Conservation (phyloP, 2,888 invertebrate genomes). For the Dicyrtoma fusca region DNA sequence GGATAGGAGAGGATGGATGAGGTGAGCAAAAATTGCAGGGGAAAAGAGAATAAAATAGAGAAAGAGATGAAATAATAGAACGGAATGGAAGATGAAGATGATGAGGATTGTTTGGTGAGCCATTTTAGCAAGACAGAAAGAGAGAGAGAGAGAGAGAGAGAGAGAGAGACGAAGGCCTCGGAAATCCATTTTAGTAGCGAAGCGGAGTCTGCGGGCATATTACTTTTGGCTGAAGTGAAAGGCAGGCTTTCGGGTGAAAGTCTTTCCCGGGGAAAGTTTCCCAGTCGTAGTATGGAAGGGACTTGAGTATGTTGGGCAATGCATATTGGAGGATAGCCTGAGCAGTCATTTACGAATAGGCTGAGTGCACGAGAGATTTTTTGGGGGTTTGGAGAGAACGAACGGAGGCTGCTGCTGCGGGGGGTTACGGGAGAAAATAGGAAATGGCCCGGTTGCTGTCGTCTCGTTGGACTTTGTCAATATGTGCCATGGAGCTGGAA, state of each 20-base stretch:
- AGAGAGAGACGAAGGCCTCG: constrained; percentile 33
- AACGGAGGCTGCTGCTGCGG: constrained; percentile 37
- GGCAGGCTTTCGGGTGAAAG: constrained; percentile 47
- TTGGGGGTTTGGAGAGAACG: constrained; percentile 30
- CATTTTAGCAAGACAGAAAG: constrained; percentile 38
- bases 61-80: constrained; percentile 30
- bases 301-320: constrained; percentile 2
- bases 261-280: constrained; percentile 44
- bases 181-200: constrained; percentile 32
- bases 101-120: constrained; percentile 45
- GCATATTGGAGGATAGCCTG: background rate
- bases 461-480: constrained; percentile 44
- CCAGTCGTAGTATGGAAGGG: background rate
- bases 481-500: constrained; percentile 44
- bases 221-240: constrained; percentile 44
- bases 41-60: constrained; percentile 24
- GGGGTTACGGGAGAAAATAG: constrained; percentile 48
- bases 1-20: constrained; percentile 27
- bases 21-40: constrained; percentile 34
- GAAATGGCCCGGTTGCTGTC: constrained; percentile 45
- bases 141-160: constrained; percentile 21
- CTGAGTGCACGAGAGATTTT: constrained; percentile 22
- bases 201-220: constrained; percentile 49
- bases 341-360: constrained; percentile 6
- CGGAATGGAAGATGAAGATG: constrained; percentile 30